Evolutionary conservation across 1,140 invertebrate genomes (phyloP).

Genomic region (Drosophila grimshawi): DNA sequence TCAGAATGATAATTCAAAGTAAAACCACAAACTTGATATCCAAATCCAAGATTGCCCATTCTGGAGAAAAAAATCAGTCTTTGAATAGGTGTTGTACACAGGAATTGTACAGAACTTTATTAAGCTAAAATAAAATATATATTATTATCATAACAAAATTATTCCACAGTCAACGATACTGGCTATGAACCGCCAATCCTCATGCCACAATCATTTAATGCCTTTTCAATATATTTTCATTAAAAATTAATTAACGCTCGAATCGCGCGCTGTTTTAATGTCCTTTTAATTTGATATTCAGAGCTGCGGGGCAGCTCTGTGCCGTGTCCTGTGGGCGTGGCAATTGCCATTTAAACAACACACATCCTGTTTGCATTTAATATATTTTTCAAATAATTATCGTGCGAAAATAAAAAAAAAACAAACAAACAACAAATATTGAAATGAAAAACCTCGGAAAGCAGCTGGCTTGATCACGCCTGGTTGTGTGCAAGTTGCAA

Average conservation of each 20-base stretch:
- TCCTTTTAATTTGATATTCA: constrained; percentile 72
- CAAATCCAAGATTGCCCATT: too few relatives aligned
- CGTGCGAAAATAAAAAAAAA: not conserved
- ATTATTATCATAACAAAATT: constrained; percentile 28
- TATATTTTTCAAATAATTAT: constrained; percentile 55
- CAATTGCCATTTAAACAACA: constrained; percentile 10
- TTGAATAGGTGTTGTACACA: too few relatives aligned
- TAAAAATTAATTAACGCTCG: constrained; percentile 71
- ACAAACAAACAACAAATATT: not conserved
- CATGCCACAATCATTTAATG: constrained; percentile 51
- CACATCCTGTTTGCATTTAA: constrained; percentile 49
- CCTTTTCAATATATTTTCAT: constrained; percentile 73
- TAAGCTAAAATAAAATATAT: not conserved
- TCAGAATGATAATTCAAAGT: too few relatives aligned
- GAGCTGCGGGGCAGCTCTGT: constrained; percentile 6
- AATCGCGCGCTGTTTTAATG: constrained; percentile 46
- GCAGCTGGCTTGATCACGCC: too few relatives aligned
- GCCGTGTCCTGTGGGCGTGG: constrained; percentile 6
- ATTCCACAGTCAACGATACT: not conserved
- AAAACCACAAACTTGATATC: too few relatives aligned
- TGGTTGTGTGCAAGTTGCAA: too few relatives aligned
- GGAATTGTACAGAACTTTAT: too few relatives aligned
- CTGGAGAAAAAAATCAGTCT: too few relatives aligned
- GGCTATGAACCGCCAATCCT: not conserved
- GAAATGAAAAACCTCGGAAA: not conserved